A percentile compares a stretch with the other conserved stretches of the same genome.
phyloP scores from a whole-genome alignment of 2,113 vertebrate genomes.

The Microcebus griseorufus region DNA sequence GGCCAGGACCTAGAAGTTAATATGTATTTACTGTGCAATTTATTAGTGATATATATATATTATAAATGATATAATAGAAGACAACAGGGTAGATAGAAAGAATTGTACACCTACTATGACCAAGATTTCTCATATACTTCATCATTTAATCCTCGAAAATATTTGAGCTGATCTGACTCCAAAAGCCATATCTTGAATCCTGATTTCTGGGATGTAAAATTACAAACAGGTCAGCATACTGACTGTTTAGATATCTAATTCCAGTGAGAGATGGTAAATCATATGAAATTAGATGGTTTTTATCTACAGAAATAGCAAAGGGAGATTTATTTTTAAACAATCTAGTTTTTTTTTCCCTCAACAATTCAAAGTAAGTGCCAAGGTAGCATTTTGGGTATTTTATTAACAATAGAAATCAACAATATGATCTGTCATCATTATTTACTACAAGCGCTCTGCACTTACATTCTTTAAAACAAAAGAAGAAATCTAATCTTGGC shows the following conservation, averaged over 20 bases:
- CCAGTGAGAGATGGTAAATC: slow-evolving; percentile 63
- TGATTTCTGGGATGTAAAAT: neutral
- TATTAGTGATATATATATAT: neutral
- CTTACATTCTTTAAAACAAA: slow-evolving; percentile 81
- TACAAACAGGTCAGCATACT: neutral
- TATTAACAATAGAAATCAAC: slow-evolving; percentile 63
- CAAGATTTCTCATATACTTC: fast-evolving
- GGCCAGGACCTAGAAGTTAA: neutral
- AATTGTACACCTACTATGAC: fast-evolving
- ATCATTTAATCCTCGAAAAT: neutral
- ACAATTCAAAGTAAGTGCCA: neutral
- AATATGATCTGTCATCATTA: slow-evolving; percentile 50
- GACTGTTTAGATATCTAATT: neutral
- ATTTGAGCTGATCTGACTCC: neutral
- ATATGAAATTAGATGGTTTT: slow-evolving; percentile 70
- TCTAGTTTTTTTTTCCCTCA: neutral
- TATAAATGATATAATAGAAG: neutral
- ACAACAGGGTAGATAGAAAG: neutral
- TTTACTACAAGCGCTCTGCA: slow-evolving; percentile 61
- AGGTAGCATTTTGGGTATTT: slow-evolving; percentile 12
- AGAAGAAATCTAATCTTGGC: slow-evolving; percentile 71
- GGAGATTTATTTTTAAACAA: neutral
- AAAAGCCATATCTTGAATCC: neutral
- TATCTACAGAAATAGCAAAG: slow-evolving; percentile 68
- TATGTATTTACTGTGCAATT: neutral